These are phyloP conservation scores for Zaprionus ornatus DNA, from an alignment of 1,140 invertebrate genomes.

Conservation along the genomic window DNA sequence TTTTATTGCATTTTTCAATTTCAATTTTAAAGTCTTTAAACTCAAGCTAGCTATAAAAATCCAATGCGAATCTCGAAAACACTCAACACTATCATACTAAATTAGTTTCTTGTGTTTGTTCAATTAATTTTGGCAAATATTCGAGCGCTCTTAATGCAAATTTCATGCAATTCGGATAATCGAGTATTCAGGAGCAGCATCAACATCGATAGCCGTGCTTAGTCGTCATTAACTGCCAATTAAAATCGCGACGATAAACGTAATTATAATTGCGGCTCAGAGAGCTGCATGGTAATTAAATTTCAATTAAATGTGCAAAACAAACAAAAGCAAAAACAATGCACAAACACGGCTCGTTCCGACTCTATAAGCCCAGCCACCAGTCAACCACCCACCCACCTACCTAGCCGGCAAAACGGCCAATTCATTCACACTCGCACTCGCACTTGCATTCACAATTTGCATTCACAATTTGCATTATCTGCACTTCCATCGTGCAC, in stretches of 20 bases:
- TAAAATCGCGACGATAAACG: conserved; percentile 58
- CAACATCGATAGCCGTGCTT: conserved; percentile 32
- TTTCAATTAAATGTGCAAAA: conserved; percentile 67
- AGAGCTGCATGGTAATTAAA: conserved; percentile 64
- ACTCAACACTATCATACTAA: neutral
- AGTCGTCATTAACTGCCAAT: conserved; percentile 69
- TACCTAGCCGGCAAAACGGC: conserved; percentile 3
- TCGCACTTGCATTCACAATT: conserved; percentile 7
- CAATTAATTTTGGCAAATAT: neutral
- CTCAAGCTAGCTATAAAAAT: no score
- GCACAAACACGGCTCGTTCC: conserved; percentile 2
- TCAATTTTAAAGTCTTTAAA: no score
- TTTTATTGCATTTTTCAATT: no score
- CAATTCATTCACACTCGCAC: conserved; percentile 20
- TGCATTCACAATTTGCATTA: conserved; percentile 56
- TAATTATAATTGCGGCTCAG: conserved; percentile 58
- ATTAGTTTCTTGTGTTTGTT: neutral
- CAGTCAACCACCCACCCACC: conserved; percentile 10
- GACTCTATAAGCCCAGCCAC: neutral
- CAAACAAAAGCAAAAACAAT: conserved; percentile 40
- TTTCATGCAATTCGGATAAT: conserved; percentile 25
- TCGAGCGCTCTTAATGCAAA: conserved; percentile 4
- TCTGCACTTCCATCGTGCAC: conserved; percentile 43
- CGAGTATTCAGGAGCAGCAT: conserved; percentile 32
- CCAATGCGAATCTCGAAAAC: no score